Percentiles rank a stretch among this genome's conserved stretches.
Conservation (phyloP, 2,797 vertebrate genomes). For the Crocidura indochinensis region DNA sequence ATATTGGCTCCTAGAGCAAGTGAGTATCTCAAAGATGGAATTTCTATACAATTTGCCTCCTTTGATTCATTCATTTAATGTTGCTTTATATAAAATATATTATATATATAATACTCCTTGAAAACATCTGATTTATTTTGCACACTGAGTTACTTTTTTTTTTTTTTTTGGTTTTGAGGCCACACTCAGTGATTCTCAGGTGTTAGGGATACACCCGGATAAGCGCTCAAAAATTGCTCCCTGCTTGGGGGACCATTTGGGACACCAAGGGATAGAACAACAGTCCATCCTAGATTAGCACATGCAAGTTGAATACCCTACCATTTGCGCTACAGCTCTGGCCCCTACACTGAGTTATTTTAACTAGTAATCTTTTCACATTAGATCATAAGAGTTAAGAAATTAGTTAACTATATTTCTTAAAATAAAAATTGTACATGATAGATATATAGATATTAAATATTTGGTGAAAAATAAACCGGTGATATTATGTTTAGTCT, state of each 20-base stretch:
- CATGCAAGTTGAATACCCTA: no score
- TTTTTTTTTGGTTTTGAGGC: no score
- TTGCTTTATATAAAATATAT: background rate
- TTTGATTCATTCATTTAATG: background rate
- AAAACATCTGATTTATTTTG: conserved; percentile 33
- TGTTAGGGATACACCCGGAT: no score
- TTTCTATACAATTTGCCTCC: background rate
- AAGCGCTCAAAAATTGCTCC: no score
- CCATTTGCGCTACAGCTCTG: no score
- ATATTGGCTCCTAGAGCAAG: background rate
- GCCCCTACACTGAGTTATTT: no score
- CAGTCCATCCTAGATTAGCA: no score
- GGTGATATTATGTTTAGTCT: conserved; percentile 29
- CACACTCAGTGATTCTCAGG: no score
- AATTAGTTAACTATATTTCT: background rate
- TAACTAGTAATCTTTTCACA: background rate
- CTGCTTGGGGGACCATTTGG: no score
- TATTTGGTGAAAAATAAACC: conserved; percentile 44
- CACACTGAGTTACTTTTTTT: background rate
- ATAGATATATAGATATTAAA: background rate
- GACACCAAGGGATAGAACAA: no score
- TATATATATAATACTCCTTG: conserved; percentile 14
- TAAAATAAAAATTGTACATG: background rate
- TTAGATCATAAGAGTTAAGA: background rate
- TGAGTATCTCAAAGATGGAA: conserved; percentile 16